phyloP scores from a whole-genome alignment of 2,113 vertebrate genomes.

The Bos indicus region DNA sequence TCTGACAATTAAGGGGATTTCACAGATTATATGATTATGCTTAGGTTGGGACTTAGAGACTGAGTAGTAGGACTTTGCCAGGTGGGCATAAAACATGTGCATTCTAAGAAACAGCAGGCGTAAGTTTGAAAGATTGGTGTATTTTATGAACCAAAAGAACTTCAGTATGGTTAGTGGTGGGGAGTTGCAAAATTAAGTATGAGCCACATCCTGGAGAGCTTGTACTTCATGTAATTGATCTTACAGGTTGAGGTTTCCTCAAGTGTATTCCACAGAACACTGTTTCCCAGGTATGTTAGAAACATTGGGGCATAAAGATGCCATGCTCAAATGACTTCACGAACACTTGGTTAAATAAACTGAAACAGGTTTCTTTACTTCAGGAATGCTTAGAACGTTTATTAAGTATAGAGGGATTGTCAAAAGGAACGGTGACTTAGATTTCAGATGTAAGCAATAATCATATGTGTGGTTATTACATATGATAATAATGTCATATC shows the following conservation, averaged over 20 bases:
- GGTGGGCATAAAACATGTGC: background rate
- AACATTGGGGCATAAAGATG: background rate
- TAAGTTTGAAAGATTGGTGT: background rate
- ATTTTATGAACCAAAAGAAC: background rate
- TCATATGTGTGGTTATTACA: background rate
- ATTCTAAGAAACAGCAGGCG: background rate
- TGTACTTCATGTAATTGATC: background rate
- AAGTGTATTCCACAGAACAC: background rate
- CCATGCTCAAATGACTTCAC: background rate
- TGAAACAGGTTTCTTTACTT: background rate
- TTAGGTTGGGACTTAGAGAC: background rate
- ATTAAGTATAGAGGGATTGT: background rate
- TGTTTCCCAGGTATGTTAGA: background rate
- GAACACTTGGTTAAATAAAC: background rate
- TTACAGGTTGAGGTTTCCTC: background rate
- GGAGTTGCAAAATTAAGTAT: background rate
- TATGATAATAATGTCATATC: too few species aligned
- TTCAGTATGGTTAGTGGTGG: background rate
- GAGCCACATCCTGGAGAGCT: background rate
- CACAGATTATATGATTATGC: background rate
- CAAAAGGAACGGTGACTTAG: background rate
- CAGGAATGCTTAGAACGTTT: background rate
- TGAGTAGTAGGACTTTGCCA: background rate
- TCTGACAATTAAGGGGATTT: conserved; percentile 10
- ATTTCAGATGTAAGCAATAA: background rate